Conservation (phyloP, 2,797 vertebrate species). For the Tolypeutes matacus region DNA sequence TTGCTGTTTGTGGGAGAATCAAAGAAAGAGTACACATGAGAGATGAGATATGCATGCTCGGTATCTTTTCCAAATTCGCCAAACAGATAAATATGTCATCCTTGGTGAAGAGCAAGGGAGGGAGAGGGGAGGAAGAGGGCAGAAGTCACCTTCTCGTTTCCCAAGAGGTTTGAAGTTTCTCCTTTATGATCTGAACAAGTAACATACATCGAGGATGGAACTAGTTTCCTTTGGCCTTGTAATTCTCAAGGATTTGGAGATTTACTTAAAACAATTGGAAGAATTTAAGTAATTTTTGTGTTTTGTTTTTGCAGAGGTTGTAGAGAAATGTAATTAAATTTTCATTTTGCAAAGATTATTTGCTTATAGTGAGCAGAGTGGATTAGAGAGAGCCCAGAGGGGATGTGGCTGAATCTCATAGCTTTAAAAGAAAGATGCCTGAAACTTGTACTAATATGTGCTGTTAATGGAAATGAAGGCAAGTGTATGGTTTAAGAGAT, state of each 20-base stretch:
- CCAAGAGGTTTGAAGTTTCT: not conserved
- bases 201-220: not conserved
- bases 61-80: not conserved
- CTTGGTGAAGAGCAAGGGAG: not conserved
- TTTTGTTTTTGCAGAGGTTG: not conserved
- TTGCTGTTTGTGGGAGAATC: not conserved
- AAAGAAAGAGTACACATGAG: not conserved
- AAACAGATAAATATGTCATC: not conserved
- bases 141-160: not conserved
- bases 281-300: not conserved
- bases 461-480: conserved; percentile 12
- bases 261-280: conserved; percentile 14
- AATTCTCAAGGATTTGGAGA: not conserved
- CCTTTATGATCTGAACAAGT: not conserved
- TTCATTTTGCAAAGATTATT: conserved; percentile 51
- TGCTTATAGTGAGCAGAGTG: not conserved
- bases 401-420: not conserved
- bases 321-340: not conserved
- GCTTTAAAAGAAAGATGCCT: not conserved
- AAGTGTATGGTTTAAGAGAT: not conserved
- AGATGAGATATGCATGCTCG: not conserved
- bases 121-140: not conserved
- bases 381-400: not conserved
- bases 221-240: not conserved
- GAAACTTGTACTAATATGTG: not conserved